These are phyloP conservation scores for Channallabes apus DNA, from an alignment of 2,797 vertebrate species.

Conservation along the genomic window DNA sequence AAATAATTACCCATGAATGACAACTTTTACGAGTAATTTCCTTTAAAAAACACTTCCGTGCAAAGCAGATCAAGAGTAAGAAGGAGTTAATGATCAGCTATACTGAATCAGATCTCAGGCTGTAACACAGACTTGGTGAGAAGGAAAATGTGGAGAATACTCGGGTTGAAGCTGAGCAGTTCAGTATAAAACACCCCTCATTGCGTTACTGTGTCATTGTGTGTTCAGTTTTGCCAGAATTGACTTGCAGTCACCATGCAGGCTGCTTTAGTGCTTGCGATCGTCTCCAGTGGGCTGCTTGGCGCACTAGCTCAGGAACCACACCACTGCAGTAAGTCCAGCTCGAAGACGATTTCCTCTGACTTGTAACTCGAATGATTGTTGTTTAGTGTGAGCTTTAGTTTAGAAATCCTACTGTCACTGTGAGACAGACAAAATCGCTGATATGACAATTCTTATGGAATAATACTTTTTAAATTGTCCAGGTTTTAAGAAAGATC, in stretches of 20 bases:
- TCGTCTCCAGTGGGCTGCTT: conserved; percentile 44
- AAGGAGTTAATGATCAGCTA: conserved; percentile 17
- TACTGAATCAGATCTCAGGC: neutral
- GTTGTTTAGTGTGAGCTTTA: neutral
- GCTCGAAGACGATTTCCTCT: neutral
- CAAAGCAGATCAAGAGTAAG: neutral
- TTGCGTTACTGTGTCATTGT: neutral
- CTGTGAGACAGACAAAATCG: neutral
- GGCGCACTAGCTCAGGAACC: conserved; percentile 43
- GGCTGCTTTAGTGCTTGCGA: conserved; percentile 27
- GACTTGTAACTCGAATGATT: neutral
- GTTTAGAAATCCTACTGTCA: neutral
- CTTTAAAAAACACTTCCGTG: neutral
- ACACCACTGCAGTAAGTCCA: conserved; percentile 61
- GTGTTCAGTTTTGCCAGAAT: conserved; percentile 12
- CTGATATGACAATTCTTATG: neutral
- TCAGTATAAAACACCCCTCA: conserved; percentile 25
- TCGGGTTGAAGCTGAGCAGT: neutral
- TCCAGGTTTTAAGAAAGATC: neutral
- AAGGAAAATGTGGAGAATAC: conserved; percentile 29
- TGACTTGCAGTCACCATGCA: conserved; percentile 45
- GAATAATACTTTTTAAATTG: neutral
- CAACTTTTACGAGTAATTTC: neutral
- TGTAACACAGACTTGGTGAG: neutral
- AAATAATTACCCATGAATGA: neutral